Evolutionary conservation across 2,888 invertebrate genomes (phyloP), one percentile per base, ranked within the genome.

Genomic region (Chrysolina oricalcia): DNA sequence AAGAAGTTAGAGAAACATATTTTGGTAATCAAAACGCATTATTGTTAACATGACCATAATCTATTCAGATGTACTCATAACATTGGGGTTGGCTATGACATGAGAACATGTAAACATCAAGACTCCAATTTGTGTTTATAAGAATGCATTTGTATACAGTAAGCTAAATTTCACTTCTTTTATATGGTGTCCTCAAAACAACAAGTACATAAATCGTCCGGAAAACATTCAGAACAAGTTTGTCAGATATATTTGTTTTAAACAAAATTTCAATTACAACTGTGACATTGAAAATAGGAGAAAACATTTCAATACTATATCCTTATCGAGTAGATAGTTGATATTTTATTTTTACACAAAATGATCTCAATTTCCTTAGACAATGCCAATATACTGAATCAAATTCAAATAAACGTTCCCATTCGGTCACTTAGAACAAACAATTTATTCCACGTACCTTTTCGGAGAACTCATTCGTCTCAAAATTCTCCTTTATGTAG

Each of bases 321-420:
- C 17, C 8, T 19, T 56, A 19, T 56, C 56, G 19, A 56, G 11
- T 19, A 56, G 56, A 56, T 3, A 50, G 15, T 19, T 56, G 56
- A 56, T 56, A 56, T 56, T 19, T 13, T 56, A 23, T 56, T 56
- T 23, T 56, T 56, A 53, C 6, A 53, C 2, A n/a, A 53, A 53
- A 10, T 53, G 1, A 53, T 4, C 10, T 2, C 56, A 56, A 19
- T 27, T 3, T 27, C 5, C 15, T 19, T 56, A 56, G 56, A 56
- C 56, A 56, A 56, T 8, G 19, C n/a, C 6, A 56, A 11, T 19
- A 13, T 56, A 19, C 19, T 56, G 56, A 56, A 56, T 56, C 56
- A 17, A 56, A 56, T 56, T 56, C 56, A 56, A 56, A 56, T 56
- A 17, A 56, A 56, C 19, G 56, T 19, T 56, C 23, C 56, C 19